Conservation (phyloP, 2,888 invertebrate genomes). For the Cancer borealis region DNA sequence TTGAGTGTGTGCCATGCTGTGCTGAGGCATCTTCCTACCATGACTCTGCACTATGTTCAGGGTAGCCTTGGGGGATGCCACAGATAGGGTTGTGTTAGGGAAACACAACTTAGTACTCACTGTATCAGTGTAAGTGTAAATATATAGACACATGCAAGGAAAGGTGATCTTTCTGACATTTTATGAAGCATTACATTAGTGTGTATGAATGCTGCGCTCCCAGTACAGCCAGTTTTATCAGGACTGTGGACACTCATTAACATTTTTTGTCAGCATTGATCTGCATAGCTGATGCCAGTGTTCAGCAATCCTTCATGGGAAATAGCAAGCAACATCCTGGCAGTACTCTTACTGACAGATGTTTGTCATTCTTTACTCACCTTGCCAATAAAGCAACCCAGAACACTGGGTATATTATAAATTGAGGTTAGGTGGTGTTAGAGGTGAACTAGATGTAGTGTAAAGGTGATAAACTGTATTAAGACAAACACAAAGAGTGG, state of each 20-base stretch:
- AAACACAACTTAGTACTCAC: conserved; percentile 10
- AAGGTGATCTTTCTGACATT: background rate
- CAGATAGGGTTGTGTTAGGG: background rate
- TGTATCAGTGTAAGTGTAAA: conserved; percentile 31
- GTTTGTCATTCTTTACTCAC: background rate
- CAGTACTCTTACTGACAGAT: background rate
- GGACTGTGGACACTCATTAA: background rate
- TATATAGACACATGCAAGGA: background rate
- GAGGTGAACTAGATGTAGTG: background rate
- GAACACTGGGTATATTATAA: background rate
- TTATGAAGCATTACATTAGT: background rate
- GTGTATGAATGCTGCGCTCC: background rate
- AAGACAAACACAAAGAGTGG: background rate
- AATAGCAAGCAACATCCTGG: no score
- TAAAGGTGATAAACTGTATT: background rate
- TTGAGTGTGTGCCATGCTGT: background rate
- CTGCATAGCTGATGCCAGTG: background rate
- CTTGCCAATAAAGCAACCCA: background rate
- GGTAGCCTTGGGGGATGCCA: background rate
- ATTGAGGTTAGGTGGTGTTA: background rate
- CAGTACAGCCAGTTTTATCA: background rate
- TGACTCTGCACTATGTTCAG: background rate
- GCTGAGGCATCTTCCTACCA: background rate
- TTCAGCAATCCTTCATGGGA: background rate
- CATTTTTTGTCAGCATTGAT: background rate